Conservation (phyloP, 30 jellyfish, hydroid and myxozoan species). For the Chironex yamaguchii region DNA sequence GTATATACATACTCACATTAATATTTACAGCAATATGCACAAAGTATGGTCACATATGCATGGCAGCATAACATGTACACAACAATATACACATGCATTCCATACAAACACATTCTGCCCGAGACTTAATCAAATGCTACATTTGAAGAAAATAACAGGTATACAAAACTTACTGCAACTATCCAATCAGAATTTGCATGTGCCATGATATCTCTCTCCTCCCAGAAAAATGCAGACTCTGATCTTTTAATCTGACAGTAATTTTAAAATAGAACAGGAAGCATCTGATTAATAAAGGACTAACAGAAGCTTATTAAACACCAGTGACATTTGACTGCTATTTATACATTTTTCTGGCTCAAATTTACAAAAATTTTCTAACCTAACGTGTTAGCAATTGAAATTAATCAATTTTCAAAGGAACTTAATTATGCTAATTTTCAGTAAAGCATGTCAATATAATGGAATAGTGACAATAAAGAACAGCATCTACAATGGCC, state of each 20-base stretch:
- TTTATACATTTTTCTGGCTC: too few relatives aligned
- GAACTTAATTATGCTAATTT: background rate
- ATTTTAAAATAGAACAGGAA: background rate
- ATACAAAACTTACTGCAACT: slow-evolving; percentile 72
- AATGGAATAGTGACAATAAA: too few relatives aligned
- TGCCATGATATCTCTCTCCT: slow-evolving; percentile 99
- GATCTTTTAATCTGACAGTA: slow-evolving; percentile 83
- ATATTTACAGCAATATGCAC: too few relatives aligned
- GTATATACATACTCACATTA: too few relatives aligned
- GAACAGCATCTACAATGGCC: too few relatives aligned
- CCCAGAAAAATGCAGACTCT: slow-evolving; percentile 98
- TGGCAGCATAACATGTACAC: too few relatives aligned
- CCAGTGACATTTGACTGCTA: too few relatives aligned
- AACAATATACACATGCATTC: too few relatives aligned
- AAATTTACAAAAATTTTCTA: background rate
- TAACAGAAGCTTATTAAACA: background rate
- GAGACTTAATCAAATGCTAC: too few relatives aligned
- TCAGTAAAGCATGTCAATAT: background rate
- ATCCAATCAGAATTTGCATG: slow-evolving; percentile 99
- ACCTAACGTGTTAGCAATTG: background rate
- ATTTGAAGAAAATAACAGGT: too few relatives aligned
- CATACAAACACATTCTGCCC: too few relatives aligned
- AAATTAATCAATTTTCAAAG: background rate
- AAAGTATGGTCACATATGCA: too few relatives aligned
- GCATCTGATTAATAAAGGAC: background rate